phyloP scores from a whole-genome alignment of 1,140 invertebrate genomes.

The Lysiphlebus fabarum region DNA sequence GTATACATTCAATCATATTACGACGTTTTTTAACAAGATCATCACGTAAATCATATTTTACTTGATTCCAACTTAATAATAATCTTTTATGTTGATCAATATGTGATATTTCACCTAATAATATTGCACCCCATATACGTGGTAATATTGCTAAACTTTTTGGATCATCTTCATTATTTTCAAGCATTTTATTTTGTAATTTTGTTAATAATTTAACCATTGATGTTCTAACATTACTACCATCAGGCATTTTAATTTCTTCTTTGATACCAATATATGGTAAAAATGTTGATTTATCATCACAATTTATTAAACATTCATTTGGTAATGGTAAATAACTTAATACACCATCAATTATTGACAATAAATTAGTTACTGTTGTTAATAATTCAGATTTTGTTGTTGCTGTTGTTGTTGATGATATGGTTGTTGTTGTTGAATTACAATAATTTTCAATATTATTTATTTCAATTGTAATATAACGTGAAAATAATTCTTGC shows the following conservation, averaged over 20 bases:
- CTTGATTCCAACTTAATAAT: conserved; percentile 60
- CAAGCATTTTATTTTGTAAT: conserved; percentile 61
- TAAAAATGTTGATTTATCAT: conserved; percentile 54
- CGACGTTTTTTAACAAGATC: conserved; percentile 61
- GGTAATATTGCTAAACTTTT: conserved; percentile 61
- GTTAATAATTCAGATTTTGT: conserved; percentile 54
- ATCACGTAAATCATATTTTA: conserved; percentile 64
- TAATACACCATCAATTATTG: conserved; percentile 55
- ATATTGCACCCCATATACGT: conserved; percentile 62
- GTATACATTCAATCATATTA: conserved; percentile 63
- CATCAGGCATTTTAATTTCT: conserved; percentile 61
- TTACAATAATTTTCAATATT: conserved; percentile 55
- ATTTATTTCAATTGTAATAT: conserved; percentile 59
- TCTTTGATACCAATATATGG: conserved; percentile 47
- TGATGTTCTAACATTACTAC: conserved; percentile 60
- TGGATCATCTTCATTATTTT: conserved; percentile 69
- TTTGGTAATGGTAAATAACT: conserved; percentile 62
- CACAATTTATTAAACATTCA: conserved; percentile 40
- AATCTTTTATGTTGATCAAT: conserved; percentile 57
- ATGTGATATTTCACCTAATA: conserved; percentile 58
- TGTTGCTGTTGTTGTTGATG: conserved; percentile 38
- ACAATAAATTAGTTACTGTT: conserved; percentile 48
- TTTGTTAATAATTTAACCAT: conserved; percentile 57
- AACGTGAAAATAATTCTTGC: conserved; percentile 64
- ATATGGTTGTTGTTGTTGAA: conserved; percentile 35